Evolutionary conservation across 64 coral and sea anemone species (phyloP), one percentile per base, ranked within the genome.

Genomic region (Montipora capricornis): DNA sequence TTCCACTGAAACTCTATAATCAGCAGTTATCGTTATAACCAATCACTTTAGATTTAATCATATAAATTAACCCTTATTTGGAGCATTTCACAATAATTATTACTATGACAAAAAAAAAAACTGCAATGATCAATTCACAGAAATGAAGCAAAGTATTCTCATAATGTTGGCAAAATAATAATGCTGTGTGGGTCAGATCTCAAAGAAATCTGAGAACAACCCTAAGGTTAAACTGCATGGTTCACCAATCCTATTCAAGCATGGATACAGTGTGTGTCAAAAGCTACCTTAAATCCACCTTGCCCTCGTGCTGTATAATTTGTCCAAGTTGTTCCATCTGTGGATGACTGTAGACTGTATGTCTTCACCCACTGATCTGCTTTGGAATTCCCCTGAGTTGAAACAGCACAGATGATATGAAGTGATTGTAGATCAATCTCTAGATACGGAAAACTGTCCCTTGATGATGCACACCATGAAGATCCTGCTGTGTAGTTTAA

Each of bases 291-390:
- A 51, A 47, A 45, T 58, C 79, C 81, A 53, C 20, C 62, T 73
- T 68, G 49, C 9, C 44, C 77, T 66, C 55, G 8, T 60, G 89
- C 78, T 4, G n/a, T 76, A 24, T 89, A 94, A 24, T 73, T 4
- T 58, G 37, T 76, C 85, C 85, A 94, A 20, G 87, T 83, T 49
- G 15, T 84, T 19, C 52, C 87, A 74, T 89, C 81, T 17, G 19
- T 89, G 49, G 93, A 94, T 83, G 53, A 60, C 11, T 83, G 69
- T 8, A 94, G 85, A 14, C 46, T 51, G 73, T 82, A 94, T 49
- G 80, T 83, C 73, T 80, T 80, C n/a, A 94, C 93, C 93, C 93
- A 94, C 78, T 94, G 80, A 75, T 89, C 74, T 64, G 48, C 70
- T 76, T 61, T 50, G 1, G 80, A 73, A 75, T 92, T 92, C 9